A percentile compares a stretch with the other conserved stretches of the same genome.
Evolutionary conservation across 2,113 vertebrate species (phyloP).

Genomic region (Myiagra hebetior): DNA sequence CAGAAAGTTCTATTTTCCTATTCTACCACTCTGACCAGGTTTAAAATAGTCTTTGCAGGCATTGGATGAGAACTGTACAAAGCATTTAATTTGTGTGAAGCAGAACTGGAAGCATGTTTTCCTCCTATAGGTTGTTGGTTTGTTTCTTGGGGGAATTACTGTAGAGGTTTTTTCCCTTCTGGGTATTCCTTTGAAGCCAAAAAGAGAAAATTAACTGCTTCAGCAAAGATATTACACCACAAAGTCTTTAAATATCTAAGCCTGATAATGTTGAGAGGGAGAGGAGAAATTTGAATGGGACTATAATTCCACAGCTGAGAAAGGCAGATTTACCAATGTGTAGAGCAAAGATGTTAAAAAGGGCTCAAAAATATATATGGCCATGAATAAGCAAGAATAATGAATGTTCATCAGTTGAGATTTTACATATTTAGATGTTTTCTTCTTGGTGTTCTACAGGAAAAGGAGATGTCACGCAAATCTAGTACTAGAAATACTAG

Average conservation of each 20-base stretch:
- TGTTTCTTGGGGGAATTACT: not conserved
- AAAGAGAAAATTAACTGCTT: not conserved
- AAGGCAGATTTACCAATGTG: not conserved
- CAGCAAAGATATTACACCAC: not conserved
- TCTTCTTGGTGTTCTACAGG: not conserved
- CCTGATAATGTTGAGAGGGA: not conserved
- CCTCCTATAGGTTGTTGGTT: not conserved
- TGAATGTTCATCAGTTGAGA: not conserved
- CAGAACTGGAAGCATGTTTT: not conserved
- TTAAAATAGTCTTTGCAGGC: not conserved
- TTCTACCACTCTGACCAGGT: not conserved
- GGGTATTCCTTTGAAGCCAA: not conserved
- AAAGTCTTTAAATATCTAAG: not conserved
- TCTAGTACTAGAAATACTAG: not conserved
- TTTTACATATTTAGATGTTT: not conserved
- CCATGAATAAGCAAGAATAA: not conserved
- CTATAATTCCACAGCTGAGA: not conserved
- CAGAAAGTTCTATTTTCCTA: not conserved
- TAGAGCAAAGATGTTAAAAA: not conserved
- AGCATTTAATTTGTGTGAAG: not conserved
- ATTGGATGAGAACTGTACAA: not conserved
- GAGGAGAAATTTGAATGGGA: not conserved
- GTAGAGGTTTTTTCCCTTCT: not conserved
- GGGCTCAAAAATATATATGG: not conserved
- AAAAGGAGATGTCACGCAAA: not conserved